These are phyloP conservation scores for Naja naja DNA, from an alignment of 2,113 vertebrate genomes.

Conservation along the genomic window DNA sequence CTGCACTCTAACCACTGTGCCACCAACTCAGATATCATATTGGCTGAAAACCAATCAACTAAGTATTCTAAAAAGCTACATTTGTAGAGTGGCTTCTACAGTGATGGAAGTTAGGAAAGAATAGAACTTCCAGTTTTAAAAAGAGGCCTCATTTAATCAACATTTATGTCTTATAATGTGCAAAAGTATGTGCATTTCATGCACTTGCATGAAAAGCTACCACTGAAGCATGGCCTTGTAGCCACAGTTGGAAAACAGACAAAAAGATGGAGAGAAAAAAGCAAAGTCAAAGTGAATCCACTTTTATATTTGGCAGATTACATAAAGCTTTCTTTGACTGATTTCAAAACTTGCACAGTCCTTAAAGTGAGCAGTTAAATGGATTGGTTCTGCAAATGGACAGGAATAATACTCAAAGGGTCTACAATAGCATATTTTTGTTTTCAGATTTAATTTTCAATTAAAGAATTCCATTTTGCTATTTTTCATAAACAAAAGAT, in stretches of 20 bases:
- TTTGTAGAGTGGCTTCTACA: not conserved
- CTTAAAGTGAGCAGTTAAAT: slow-evolving; percentile 34
- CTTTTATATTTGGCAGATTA: slow-evolving; percentile 39
- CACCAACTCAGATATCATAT: not conserved
- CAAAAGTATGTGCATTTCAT: not conserved
- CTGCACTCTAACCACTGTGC: too few species aligned
- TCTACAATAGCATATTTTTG: slow-evolving; percentile 50
- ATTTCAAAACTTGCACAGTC: not conserved
- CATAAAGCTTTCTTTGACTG: slow-evolving; percentile 17
- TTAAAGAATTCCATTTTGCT: slow-evolving; percentile 18
- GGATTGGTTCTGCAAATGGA: slow-evolving; percentile 50
- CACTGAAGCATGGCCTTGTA: not conserved
- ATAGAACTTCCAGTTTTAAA: not conserved
- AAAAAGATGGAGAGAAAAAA: not conserved
- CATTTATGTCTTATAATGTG: too few species aligned
- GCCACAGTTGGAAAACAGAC: not conserved
- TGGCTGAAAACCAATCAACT: not conserved
- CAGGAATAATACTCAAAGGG: slow-evolving; percentile 49
- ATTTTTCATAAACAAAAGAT: slow-evolving; percentile 18
- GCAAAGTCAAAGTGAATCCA: slow-evolving; percentile 39
- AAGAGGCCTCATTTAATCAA: not conserved
- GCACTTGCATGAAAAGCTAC: not conserved
- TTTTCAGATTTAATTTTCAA: not conserved
- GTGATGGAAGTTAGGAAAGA: not conserved
- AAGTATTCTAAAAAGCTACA: not conserved